A percentile compares a stretch with the other conserved stretches of the same genome.
phyloP scores from a whole-genome alignment of 2,797 vertebrate species.

The Myotis planiceps region DNA sequence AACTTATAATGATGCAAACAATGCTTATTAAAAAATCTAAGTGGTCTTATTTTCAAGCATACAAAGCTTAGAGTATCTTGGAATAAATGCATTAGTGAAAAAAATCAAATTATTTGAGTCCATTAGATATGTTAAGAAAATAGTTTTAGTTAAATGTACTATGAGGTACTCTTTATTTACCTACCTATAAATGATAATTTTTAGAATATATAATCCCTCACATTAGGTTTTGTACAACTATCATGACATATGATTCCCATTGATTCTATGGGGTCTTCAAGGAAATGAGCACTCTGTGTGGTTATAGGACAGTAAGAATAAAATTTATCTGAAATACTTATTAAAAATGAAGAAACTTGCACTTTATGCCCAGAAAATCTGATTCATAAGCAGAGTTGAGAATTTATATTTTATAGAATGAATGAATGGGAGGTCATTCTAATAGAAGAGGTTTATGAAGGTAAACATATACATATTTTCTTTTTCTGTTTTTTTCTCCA shows the following conservation, averaged over 20 bases:
- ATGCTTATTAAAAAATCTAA: not conserved
- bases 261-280: not conserved
- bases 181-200: not conserved
- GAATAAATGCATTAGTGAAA: not conserved
- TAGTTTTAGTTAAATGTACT: not conserved
- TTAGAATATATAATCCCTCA: not conserved
- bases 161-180: not conserved
- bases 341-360: not conserved
- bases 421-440: not conserved
- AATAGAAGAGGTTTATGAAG: not conserved
- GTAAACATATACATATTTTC: not conserved
- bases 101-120: not conserved
- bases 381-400: not conserved
- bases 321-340: not conserved
- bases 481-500: not conserved
- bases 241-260: not conserved
- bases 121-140: not conserved
- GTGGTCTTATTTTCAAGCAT: not conserved
- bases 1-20: not conserved
- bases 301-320: not conserved
- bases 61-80: not conserved
- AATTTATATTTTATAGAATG: not conserved
- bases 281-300: not conserved
- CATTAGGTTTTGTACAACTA: not conserved
- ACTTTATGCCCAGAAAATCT: not conserved